Percentiles rank a stretch among this genome's conserved stretches.
These are phyloP conservation scores for Nycteola revayana DNA, from an alignment of 2,888 invertebrate genomes.

Conservation along the genomic window DNA sequence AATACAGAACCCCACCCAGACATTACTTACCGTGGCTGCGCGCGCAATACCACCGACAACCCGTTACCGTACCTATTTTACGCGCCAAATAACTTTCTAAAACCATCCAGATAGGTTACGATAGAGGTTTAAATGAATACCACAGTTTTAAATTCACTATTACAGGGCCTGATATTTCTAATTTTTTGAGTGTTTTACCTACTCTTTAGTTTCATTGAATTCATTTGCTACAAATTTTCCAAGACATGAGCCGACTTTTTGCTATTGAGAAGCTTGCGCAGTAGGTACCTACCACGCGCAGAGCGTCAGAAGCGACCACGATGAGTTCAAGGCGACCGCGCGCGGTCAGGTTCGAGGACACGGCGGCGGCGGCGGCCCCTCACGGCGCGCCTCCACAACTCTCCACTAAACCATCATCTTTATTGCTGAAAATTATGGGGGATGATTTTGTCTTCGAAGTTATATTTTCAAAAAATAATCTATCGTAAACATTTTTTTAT, in stretches of 20 bases:
- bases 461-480: too few species aligned
- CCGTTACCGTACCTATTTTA: slow-evolving; percentile 40
- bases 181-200: too few species aligned
- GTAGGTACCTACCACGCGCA: slow-evolving; percentile 50
- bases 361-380: slow-evolving; percentile 52
- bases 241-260: slow-evolving; percentile 49
- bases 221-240: slow-evolving; percentile 35
- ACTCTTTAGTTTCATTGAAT: too few species aligned
- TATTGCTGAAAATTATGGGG: slow-evolving; percentile 23
- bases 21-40: slow-evolving; percentile 41
- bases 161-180: too few species aligned
- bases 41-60: slow-evolving; percentile 50
- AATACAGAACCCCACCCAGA: slow-evolving; percentile 63
- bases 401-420: slow-evolving; percentile 33
- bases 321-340: slow-evolving; percentile 78
- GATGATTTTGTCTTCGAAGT: too few species aligned
- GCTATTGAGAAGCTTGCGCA: slow-evolving; percentile 46
- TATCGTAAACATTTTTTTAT: too few species aligned
- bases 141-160: too few species aligned
- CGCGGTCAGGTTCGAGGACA: slow-evolving; percentile 82
- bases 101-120: too few species aligned
- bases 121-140: too few species aligned
- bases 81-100: slow-evolving; percentile 48
- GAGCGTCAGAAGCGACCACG: slow-evolving; percentile 62
- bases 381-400: slow-evolving; percentile 57